A percentile compares a stretch with the other conserved stretches of the same genome.
These are phyloP conservation scores for Tenthredo notha DNA, from an alignment of 2,888 invertebrate species.

Conservation along the genomic window DNA sequence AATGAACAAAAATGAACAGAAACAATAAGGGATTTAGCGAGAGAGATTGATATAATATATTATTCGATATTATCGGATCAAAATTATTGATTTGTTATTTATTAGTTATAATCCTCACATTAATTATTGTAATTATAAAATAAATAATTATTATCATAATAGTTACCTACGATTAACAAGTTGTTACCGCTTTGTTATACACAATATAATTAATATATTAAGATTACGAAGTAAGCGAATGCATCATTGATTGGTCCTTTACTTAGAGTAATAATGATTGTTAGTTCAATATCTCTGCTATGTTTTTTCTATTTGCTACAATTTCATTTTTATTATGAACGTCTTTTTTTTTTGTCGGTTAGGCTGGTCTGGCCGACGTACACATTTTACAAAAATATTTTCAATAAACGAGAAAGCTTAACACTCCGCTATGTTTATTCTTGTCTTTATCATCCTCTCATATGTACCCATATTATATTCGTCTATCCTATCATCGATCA, in stretches of 20 bases:
- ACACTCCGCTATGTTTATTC: constrained; percentile 64
- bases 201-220: constrained; percentile 77
- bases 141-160: constrained; percentile 76
- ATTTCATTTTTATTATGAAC: constrained; percentile 65
- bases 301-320: constrained; percentile 68
- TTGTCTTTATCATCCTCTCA: constrained; percentile 23
- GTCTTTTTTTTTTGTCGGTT: constrained; percentile 72
- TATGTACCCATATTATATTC: background rate
- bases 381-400: constrained; percentile 76
- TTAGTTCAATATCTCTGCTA: constrained; percentile 67
- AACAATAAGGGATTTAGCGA: constrained; percentile 67
- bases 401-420: constrained; percentile 76
- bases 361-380: constrained; percentile 74
- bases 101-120: constrained; percentile 75
- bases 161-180: constrained; percentile 76
- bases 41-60: constrained; percentile 64
- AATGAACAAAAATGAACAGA: constrained; percentile 53
- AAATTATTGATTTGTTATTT: constrained; percentile 72
- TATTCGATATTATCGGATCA: constrained; percentile 53
- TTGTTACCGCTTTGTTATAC: constrained; percentile 78
- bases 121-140: constrained; percentile 77
- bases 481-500: background rate
- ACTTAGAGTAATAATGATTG: constrained; percentile 62
- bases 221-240: constrained; percentile 67
- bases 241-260: constrained; percentile 75